A percentile compares a stretch with the other conserved stretches of the same genome.
Evolutionary conservation across 2,888 invertebrate genomes (phyloP).

Genomic region (Brachypalpus laphriformis): DNA sequence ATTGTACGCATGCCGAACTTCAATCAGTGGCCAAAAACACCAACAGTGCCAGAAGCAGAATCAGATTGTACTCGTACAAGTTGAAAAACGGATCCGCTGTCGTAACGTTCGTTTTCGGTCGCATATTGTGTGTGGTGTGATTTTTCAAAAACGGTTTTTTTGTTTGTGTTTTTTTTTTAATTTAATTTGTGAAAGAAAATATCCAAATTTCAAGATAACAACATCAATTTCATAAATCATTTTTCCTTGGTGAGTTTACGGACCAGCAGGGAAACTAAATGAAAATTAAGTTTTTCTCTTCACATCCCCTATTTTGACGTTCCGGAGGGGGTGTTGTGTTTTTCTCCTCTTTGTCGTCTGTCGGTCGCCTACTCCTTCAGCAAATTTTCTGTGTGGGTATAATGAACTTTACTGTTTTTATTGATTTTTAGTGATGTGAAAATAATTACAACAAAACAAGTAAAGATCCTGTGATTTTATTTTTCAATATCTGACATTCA

Average conservation of each 20-base stretch:
- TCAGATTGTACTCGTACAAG: constrained; percentile 39
- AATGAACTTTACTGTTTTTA: constrained; percentile 69
- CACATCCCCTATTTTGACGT: constrained; percentile 39
- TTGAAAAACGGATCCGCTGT: constrained; percentile 60
- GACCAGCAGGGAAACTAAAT: neutral
- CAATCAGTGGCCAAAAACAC: constrained; percentile 52
- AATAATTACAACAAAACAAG: constrained; percentile 25
- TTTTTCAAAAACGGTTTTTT: constrained; percentile 46
- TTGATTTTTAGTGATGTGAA: constrained; percentile 62
- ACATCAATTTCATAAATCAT: constrained; percentile 16
- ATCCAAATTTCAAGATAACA: constrained; percentile 4
- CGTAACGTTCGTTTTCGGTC: constrained; percentile 67
- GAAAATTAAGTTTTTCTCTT: constrained; percentile 10
- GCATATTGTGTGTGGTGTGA: constrained; percentile 52
- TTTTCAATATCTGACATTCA: neutral
- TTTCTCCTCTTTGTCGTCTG: constrained; percentile 42
- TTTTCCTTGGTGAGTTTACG: constrained; percentile 49
- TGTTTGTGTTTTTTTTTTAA: constrained; percentile 27
- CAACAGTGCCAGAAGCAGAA: constrained; percentile 51
- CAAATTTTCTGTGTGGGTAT: constrained; percentile 66
- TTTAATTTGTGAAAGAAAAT: neutral
- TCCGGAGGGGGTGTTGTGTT: constrained; percentile 20
- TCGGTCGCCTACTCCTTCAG: constrained; percentile 58
- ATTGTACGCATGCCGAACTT: constrained; percentile 68
- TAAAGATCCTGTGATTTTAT: constrained; percentile 8